These are phyloP conservation scores for Styela plicata DNA, from an alignment of 23 tunicate species.

Conservation along the genomic window DNA sequence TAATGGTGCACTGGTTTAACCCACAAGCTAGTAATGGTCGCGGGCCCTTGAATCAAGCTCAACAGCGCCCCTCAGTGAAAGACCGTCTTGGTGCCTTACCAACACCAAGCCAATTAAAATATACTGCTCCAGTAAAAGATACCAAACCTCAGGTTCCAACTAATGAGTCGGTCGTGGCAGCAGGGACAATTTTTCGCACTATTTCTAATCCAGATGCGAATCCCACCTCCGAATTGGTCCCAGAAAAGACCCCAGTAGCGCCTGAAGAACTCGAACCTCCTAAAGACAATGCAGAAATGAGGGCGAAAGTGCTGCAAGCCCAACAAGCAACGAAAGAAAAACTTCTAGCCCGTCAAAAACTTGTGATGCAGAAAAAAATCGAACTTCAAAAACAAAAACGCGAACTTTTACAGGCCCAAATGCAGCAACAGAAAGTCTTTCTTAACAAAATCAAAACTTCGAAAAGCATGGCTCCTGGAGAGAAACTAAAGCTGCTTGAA, in stretches of 20 bases:
- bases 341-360: conserved; percentile 34
- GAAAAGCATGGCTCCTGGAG: conserved; percentile 52
- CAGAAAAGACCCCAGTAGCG: background rate
- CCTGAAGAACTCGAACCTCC: background rate
- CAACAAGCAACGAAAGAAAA: conserved; percentile 65
- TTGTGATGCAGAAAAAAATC: conserved; percentile 59
- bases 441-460: conserved; percentile 36
- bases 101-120: conserved; percentile 45
- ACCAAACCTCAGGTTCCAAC: background rate
- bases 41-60: background rate
- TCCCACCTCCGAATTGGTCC: background rate
- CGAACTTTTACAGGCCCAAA: conserved; percentile 63
- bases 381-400: conserved; percentile 73
- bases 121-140: conserved; percentile 49
- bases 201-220: conserved; percentile 37
- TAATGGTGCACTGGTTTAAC: conserved; percentile 79
- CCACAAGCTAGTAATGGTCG: conserved; percentile 21
- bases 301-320: conserved; percentile 39
- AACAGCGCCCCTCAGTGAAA: conserved; percentile 36
- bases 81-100: conserved; percentile 65
- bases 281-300: background rate
- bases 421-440: conserved; percentile 72
- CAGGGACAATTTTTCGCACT: conserved; percentile 35
- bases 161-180: conserved; percentile 1
- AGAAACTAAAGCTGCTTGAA: conserved; percentile 44